Evolutionary conservation across 2,113 vertebrate genomes (phyloP).

Genomic region (Coturnix japonica): DNA sequence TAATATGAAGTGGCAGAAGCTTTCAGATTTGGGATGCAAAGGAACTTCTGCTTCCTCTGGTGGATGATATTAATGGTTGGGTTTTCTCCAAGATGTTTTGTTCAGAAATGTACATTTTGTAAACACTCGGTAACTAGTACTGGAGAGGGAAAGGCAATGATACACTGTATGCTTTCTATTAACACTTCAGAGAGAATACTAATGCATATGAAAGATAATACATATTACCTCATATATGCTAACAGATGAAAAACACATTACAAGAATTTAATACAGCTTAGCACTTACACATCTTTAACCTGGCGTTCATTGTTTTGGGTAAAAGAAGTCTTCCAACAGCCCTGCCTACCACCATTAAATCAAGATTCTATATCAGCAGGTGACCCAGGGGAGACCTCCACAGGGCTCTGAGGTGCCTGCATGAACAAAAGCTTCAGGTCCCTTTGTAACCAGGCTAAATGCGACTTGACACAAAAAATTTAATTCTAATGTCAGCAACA

Average conservation of each 20-base stretch:
- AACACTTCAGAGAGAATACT: not conserved
- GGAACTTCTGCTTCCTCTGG: not conserved
- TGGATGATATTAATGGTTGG: not conserved
- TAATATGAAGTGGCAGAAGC: not conserved
- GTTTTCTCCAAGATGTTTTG: not conserved
- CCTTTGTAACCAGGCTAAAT: not conserved
- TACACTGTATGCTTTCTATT: not conserved
- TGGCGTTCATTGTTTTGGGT: not conserved
- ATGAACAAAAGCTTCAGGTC: not conserved
- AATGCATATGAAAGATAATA: not conserved
- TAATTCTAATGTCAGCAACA: not conserved
- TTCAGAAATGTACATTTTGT: not conserved
- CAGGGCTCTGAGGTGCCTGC: not conserved
- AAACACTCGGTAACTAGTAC: not conserved
- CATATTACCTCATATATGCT: not conserved
- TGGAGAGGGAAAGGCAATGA: not conserved
- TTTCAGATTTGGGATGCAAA: not conserved
- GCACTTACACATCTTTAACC: not conserved
- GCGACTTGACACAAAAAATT: not conserved
- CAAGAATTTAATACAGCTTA: not conserved
- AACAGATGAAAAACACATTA: not conserved
- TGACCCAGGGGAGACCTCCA: not conserved
- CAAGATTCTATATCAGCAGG: rapidly evolving
- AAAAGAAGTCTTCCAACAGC: not conserved
- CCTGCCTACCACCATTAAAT: not conserved